These are phyloP conservation scores for Leptodactylus fuscus DNA, from an alignment of 2,113 vertebrate genomes.

Conservation along the genomic window DNA sequence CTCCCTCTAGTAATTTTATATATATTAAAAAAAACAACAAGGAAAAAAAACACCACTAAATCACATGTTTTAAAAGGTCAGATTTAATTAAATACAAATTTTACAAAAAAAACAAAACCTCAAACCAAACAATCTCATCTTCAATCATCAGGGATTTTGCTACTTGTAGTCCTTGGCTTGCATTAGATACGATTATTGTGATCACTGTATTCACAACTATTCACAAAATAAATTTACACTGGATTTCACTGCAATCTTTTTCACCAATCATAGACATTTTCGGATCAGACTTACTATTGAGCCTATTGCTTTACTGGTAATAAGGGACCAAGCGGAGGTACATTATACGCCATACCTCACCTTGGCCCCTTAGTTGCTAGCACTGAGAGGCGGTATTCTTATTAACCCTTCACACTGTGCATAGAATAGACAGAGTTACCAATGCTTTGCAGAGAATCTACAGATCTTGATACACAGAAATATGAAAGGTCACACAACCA, in stretches of 20 bases:
- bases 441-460: background rate
- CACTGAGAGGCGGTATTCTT: background rate
- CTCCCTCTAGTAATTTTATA: too few relatives aligned
- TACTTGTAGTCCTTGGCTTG: slow-evolving; percentile 2
- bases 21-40: too few relatives aligned
- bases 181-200: background rate
- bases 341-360: background rate
- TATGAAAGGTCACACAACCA: background rate
- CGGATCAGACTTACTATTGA: too few relatives aligned
- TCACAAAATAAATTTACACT: slow-evolving; percentile 44
- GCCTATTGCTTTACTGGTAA: background rate
- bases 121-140: background rate
- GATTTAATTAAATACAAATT: slow-evolving; percentile 40
- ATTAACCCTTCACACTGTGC: background rate
- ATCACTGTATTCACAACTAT: slow-evolving; percentile 35
- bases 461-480: background rate
- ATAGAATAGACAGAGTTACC: background rate
- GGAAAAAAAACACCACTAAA: background rate
- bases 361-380: background rate
- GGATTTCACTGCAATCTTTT: background rate
- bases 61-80: slow-evolving; percentile 9
- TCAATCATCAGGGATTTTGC: background rate
- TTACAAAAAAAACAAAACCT: slow-evolving; percentile 10
- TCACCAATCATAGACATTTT: background rate
- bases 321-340: background rate